Conservation (phyloP, 92 coral and sea anemone genomes). For the Parazoanthus atlanticus region DNA sequence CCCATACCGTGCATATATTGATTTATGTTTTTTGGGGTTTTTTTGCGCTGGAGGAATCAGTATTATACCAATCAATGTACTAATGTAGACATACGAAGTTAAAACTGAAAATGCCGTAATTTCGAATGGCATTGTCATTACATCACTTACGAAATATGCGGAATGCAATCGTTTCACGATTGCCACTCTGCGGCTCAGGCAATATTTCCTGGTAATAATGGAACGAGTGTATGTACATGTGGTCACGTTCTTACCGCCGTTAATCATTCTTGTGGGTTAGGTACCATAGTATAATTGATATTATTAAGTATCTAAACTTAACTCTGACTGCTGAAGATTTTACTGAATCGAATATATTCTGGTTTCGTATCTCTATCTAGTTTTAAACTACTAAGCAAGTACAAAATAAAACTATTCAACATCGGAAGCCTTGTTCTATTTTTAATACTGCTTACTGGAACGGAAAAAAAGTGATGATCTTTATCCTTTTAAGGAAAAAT, state of each 20-base stretch:
- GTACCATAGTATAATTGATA: neutral
- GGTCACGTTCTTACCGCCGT: neutral
- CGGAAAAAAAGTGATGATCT: too few species aligned
- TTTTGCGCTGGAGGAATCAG: too few species aligned
- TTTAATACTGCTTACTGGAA: neutral
- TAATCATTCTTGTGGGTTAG: neutral
- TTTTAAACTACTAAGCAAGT: neutral
- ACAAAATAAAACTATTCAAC: too few species aligned
- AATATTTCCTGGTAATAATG: neutral
- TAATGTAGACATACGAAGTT: too few species aligned
- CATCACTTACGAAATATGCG: neutral
- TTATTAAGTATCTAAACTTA: neutral
- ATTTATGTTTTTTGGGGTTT: too few species aligned
- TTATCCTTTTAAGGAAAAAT: neutral
- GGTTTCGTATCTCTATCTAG: neutral
- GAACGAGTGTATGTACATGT: neutral
- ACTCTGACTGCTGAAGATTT: too few species aligned
- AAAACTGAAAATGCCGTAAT: too few species aligned
- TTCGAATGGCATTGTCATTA: neutral
- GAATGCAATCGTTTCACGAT: neutral
- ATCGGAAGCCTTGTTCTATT: neutral
- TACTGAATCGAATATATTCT: neutral
- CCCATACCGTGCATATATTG: too few species aligned
- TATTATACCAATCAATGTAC: too few species aligned
- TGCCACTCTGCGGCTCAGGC: neutral